Conservation (phyloP, 2,113 vertebrate genomes). For the Poicephalus gulielmi region DNA sequence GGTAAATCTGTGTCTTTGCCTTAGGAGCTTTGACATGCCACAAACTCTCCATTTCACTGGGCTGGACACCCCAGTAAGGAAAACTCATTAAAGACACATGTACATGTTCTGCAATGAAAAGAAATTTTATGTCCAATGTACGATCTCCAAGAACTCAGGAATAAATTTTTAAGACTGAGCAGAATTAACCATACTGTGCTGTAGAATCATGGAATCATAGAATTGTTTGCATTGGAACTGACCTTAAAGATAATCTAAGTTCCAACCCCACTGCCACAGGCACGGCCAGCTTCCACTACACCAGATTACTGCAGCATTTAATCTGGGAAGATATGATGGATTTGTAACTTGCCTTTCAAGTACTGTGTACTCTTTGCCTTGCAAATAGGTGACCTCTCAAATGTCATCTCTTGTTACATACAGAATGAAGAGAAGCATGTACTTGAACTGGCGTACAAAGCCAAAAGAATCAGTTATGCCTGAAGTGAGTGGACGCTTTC, state of each 20-base stretch:
- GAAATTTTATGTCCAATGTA: background rate
- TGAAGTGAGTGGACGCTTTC: background rate
- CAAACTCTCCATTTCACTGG: background rate
- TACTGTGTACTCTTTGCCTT: background rate
- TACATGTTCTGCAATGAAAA: background rate
- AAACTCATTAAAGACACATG: background rate
- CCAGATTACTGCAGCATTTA: background rate
- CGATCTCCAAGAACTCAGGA: background rate
- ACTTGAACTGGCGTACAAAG: background rate
- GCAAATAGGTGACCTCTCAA: background rate
- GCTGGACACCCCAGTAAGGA: background rate
- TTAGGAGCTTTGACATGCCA: background rate
- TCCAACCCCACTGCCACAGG: background rate
- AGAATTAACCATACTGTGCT: background rate
- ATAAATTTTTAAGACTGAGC: background rate
- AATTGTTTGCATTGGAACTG: background rate
- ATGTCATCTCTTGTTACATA: background rate
- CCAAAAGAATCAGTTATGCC: background rate
- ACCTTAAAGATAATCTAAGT: background rate
- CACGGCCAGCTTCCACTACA: background rate
- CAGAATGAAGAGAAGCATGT: background rate
- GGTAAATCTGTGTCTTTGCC: background rate
- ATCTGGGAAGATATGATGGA: background rate
- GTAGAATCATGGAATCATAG: background rate
- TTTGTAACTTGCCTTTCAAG: background rate